These are phyloP conservation scores for Drosophila macrospina DNA, from an alignment of 2,888 invertebrate species.

Conservation along the genomic window DNA sequence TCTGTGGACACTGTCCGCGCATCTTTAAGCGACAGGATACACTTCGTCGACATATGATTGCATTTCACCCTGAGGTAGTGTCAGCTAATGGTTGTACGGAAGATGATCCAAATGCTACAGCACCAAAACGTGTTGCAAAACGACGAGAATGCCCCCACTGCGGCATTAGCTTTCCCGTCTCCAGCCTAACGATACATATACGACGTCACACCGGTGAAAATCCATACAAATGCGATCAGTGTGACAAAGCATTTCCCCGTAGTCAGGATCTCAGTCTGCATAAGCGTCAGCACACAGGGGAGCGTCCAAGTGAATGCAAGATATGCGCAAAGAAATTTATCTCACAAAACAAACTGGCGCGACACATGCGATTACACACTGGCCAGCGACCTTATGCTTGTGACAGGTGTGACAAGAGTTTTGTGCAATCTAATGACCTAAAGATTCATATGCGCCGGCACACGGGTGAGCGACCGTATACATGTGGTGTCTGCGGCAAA, in stretches of 20 bases:
- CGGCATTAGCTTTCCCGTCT: conserved; percentile 87
- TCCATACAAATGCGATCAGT: conserved; percentile 88
- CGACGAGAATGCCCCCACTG: conserved; percentile 87
- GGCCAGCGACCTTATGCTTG: conserved; percentile 88
- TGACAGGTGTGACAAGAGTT: conserved; percentile 85
- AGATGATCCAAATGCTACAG: background rate
- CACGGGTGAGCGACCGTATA: conserved; percentile 89
- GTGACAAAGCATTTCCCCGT: conserved; percentile 88
- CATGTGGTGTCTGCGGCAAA: conserved; percentile 89
- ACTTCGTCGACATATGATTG: conserved; percentile 86
- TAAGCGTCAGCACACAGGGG: conserved; percentile 87
- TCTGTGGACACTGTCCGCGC: conserved; percentile 78
- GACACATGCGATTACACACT: conserved; percentile 87
- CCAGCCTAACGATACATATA: conserved; percentile 88
- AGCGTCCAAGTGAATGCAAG: conserved; percentile 86
- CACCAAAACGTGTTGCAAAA: conserved; percentile 65
- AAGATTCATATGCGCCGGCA: conserved; percentile 90
- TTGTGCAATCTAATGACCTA: conserved; percentile 90
- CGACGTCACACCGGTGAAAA: conserved; percentile 89
- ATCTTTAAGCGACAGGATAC: conserved; percentile 87
- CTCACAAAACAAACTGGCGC: conserved; percentile 87
- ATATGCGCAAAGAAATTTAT: conserved; percentile 86
- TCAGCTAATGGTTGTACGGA: background rate
- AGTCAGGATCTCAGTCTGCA: conserved; percentile 88
- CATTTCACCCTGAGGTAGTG: conserved; percentile 79